These are phyloP conservation scores for Trematocara unimaculatum DNA, from an alignment of 2,113 vertebrate species.

Conservation along the genomic window DNA sequence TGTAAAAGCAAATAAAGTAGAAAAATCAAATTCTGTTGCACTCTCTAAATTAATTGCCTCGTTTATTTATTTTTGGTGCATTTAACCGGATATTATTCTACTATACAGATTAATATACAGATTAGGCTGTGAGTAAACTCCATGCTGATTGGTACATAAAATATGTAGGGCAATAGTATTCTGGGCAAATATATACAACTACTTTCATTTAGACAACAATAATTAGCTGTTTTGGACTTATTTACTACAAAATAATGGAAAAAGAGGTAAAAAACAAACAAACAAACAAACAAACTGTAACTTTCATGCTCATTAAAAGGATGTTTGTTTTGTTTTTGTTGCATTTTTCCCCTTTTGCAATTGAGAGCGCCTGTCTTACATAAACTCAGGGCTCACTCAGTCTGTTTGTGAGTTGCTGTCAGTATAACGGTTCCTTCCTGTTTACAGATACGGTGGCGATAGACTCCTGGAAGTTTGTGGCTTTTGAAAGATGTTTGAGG, in stretches of 20 bases:
- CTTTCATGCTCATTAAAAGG: not conserved
- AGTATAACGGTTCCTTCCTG: slow-evolving; percentile 65
- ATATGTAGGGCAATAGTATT: not conserved
- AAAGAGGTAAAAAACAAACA: not conserved
- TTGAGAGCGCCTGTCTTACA: not conserved
- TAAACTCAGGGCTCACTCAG: slow-evolving; percentile 26
- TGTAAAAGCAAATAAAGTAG: not conserved
- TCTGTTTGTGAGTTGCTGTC: slow-evolving; percentile 39
- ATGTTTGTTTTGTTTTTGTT: not conserved
- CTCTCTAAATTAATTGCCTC: not conserved
- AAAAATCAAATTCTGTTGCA: not conserved
- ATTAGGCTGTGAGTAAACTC: not conserved
- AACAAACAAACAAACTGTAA: not conserved
- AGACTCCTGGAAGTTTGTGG: slow-evolving; percentile 23
- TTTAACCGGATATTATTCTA: not conserved
- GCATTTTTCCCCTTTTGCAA: not conserved
- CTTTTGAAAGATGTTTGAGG: not conserved
- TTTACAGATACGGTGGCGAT: slow-evolving; percentile 60
- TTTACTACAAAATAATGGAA: not conserved
- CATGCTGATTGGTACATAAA: not conserved
- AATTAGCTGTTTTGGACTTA: not conserved
- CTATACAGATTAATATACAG: not conserved
- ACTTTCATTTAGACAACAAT: not conserved
- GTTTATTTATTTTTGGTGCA: not conserved
- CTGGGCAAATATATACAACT: not conserved